These are phyloP conservation scores for Orthosia incerta DNA, from an alignment of 2,888 invertebrate species.

Conservation along the genomic window DNA sequence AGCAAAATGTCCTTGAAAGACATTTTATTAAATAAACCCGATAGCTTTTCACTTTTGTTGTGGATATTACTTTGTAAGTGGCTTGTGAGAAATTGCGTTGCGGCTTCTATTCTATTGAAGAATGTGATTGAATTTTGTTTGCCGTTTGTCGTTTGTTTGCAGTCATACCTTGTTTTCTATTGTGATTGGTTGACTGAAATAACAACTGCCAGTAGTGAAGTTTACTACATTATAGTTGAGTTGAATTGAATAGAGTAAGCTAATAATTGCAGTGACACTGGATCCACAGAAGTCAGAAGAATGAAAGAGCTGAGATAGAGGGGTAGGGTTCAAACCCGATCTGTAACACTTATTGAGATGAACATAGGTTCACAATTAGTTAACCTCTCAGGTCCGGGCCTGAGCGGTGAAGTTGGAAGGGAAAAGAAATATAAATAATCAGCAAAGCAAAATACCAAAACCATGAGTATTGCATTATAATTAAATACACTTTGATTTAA, in stretches of 20 bases:
- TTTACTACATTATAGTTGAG: background rate
- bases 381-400: too few species aligned
- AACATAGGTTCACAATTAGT: too few species aligned
- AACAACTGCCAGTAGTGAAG: background rate
- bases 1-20: conserved; percentile 14
- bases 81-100: background rate
- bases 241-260: background rate
- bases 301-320: background rate
- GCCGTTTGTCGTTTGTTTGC: conserved; percentile 1
- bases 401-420: too few species aligned
- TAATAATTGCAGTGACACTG: too few species aligned
- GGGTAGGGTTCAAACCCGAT: background rate
- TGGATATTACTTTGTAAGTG: conserved; percentile 22
- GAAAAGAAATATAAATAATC: too few species aligned
- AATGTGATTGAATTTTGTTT: conserved; percentile 36
- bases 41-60: conserved; percentile 11
- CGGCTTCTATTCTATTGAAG: conserved; percentile 16
- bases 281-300: background rate
- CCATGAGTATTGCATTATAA: too few species aligned
- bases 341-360: too few species aligned
- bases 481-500: too few species aligned
- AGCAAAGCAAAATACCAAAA: too few species aligned
- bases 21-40: conserved; percentile 42
- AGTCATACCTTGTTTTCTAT: background rate
- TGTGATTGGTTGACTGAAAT: conserved; percentile 2